These are phyloP conservation scores for Thalassophryne amazonica DNA, from an alignment of 2,797 vertebrate genomes.

Conservation along the genomic window DNA sequence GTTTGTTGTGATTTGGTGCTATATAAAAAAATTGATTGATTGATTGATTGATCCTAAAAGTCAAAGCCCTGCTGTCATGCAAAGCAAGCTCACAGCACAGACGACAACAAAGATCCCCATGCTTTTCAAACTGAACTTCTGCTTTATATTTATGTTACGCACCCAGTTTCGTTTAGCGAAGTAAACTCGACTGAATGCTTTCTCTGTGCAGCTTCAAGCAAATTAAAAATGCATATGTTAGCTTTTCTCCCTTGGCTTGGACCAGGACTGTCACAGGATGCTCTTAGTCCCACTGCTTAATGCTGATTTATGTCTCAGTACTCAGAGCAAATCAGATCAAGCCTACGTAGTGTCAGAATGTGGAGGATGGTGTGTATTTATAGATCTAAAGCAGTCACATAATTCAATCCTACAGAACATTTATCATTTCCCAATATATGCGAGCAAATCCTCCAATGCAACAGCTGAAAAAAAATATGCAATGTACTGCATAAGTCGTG, in stretches of 20 bases:
- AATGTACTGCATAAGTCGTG: no score
- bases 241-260: background rate
- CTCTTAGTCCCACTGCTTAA: conserved; percentile 31
- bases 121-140: conserved; percentile 1
- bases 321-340: conserved; percentile 33
- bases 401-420: background rate
- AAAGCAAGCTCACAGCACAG: conserved; percentile 10
- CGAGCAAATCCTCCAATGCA: no score
- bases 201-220: background rate
- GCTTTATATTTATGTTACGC: no score
- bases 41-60: conserved; percentile 38
- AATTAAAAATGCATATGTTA: conserved; percentile 3
- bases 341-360: conserved; percentile 14
- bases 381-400: background rate
- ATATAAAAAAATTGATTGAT: no score
- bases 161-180: no score
- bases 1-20: no score
- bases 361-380: conserved; percentile 15
- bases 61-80: conserved; percentile 16
- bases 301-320: conserved; percentile 30
- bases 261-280: background rate
- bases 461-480: no score
- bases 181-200: no score
- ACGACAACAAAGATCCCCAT: background rate
- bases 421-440: background rate